Conservation (phyloP, 2,888 invertebrate genomes). For the Loripinus fragilis region DNA sequence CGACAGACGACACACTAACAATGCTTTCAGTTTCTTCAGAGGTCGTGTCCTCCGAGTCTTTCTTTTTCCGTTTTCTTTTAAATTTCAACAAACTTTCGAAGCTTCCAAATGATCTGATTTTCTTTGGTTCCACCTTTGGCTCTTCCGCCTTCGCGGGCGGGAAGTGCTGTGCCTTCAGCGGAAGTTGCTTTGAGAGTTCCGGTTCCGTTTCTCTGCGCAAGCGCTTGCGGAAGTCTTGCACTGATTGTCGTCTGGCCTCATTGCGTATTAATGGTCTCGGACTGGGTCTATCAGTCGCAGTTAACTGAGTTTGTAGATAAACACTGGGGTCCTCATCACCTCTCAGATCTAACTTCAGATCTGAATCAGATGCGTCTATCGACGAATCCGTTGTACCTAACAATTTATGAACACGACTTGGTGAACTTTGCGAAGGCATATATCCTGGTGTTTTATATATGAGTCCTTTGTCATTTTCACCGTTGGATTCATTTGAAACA, state of each 20-base stretch:
- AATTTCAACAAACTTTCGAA: slow-evolving; percentile 69
- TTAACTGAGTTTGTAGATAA: background rate
- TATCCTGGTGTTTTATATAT: slow-evolving; percentile 28
- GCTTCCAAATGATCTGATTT: slow-evolving; percentile 67
- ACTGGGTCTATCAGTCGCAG: slow-evolving; percentile 32
- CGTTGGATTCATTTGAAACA: background rate
- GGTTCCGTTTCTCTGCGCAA: slow-evolving; percentile 61
- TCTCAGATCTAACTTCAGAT: background rate
- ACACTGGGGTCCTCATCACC: slow-evolving; percentile 18
- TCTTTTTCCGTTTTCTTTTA: slow-evolving; percentile 56
- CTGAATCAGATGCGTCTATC: slow-evolving; percentile 2
- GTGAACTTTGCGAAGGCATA: slow-evolving; percentile 44
- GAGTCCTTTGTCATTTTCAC: background rate
- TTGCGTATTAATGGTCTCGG: slow-evolving; percentile 35
- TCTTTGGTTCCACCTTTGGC: slow-evolving; percentile 44
- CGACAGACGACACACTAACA: slow-evolving; percentile 41
- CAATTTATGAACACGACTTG: slow-evolving; percentile 49
- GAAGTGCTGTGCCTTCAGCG: slow-evolving; percentile 68
- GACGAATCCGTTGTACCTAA: slow-evolving; percentile 6
- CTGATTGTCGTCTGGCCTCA: slow-evolving; percentile 54
- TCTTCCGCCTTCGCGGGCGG: slow-evolving; percentile 36
- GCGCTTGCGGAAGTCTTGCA: slow-evolving; percentile 65
- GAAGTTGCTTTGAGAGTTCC: slow-evolving; percentile 56
- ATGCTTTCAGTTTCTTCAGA: slow-evolving; percentile 47
- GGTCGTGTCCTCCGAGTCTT: slow-evolving; percentile 48